Conservation (phyloP, 2,113 vertebrate genomes). For the Actenoides lindsayi region DNA sequence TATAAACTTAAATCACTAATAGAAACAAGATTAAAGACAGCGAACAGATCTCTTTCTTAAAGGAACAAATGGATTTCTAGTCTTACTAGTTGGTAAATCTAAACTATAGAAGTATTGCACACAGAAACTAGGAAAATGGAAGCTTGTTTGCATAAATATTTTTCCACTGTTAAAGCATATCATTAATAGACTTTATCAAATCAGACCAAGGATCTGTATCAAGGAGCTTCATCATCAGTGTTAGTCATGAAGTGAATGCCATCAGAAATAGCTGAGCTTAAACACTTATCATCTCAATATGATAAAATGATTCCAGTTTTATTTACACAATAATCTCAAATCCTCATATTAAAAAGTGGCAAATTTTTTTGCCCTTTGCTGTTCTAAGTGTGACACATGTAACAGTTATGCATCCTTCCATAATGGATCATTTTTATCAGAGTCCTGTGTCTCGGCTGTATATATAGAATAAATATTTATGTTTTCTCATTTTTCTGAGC, state of each 20-base stretch:
- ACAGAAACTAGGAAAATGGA: background rate
- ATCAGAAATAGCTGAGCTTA: slow-evolving; percentile 23
- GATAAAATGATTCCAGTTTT: slow-evolving; percentile 37
- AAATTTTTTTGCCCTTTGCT: slow-evolving; percentile 69
- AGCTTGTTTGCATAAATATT: slow-evolving; percentile 8
- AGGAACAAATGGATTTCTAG: background rate
- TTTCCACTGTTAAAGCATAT: background rate
- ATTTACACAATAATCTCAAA: slow-evolving; percentile 60
- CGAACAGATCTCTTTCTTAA: background rate
- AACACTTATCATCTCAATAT: background rate
- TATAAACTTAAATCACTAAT: background rate
- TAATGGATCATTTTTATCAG: slow-evolving; percentile 79
- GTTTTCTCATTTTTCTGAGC: slow-evolving; percentile 78
- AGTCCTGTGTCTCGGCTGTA: slow-evolving; percentile 58
- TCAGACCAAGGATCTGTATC: background rate
- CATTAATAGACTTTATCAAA: slow-evolving; percentile 10
- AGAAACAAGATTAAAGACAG: background rate
- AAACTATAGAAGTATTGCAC: background rate
- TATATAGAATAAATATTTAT: slow-evolving; percentile 82
- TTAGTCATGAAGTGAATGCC: slow-evolving; percentile 41
- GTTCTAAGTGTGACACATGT: slow-evolving; percentile 49
- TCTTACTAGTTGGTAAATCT: background rate
- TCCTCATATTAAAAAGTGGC: slow-evolving; percentile 53
- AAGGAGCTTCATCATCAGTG: background rate
- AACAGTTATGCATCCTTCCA: slow-evolving; percentile 65